Percentiles rank a stretch among this genome's conserved stretches.
Evolutionary conservation across 2,797 vertebrate genomes (phyloP).

Genomic region (Acanthopagrus latus): DNA sequence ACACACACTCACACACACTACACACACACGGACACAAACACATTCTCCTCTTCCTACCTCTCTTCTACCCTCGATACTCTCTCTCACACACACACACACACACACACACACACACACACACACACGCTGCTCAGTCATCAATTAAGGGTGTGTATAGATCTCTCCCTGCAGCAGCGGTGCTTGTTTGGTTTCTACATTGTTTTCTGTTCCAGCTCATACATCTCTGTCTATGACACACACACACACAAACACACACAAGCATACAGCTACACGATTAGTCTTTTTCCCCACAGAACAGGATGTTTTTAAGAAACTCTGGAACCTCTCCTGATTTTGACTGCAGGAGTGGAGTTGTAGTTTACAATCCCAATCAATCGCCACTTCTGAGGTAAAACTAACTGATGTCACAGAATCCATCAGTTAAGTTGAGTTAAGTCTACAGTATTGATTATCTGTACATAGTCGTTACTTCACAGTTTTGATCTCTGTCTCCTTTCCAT

Average conservation of each 20-base stretch:
- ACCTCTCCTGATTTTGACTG: neutral
- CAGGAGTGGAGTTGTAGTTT: neutral
- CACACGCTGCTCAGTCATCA: constrained; percentile 60
- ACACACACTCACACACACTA: constrained; percentile 43
- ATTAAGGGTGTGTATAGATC: constrained; percentile 71
- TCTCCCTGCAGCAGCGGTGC: constrained; percentile 69
- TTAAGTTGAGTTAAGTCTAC: neutral
- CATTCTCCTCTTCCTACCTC: constrained; percentile 24
- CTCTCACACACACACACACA: constrained; percentile 35
- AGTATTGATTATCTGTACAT: too few species aligned
- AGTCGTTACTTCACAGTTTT: too few species aligned
- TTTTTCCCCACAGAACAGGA: neutral
- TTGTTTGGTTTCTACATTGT: constrained; percentile 77
- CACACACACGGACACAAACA: constrained; percentile 40
- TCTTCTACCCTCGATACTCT: constrained; percentile 25
- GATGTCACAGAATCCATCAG: neutral
- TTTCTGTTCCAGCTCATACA: constrained; percentile 74
- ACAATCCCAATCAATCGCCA: neutral
- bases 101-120: constrained; percentile 36
- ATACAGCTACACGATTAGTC: neutral
- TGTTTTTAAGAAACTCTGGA: neutral
- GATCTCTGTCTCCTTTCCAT: too few species aligned
- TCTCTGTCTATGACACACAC: constrained; percentile 66
- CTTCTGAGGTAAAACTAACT: neutral
- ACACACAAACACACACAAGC: constrained; percentile 16